Evolutionary conservation across 1,140 invertebrate genomes (phyloP).

Genomic region (Aphelenchoides avenae): DNA sequence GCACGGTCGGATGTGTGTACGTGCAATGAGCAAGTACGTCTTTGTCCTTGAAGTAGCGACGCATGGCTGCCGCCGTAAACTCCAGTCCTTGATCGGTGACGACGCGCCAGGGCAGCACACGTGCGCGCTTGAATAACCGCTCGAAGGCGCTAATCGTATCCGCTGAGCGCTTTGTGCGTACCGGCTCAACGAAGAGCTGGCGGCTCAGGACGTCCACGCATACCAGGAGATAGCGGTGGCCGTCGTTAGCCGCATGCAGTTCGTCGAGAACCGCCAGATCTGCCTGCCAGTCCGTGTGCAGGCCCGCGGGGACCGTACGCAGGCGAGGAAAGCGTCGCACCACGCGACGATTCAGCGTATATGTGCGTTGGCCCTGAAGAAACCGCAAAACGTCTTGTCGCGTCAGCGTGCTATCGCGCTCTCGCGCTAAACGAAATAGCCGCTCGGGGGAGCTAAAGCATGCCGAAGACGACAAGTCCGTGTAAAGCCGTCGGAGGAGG

Average conservation of each 20-base stretch:
- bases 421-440: constrained; percentile 12
- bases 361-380: constrained; percentile 22
- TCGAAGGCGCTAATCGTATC: constrained; percentile 32
- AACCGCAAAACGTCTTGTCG: constrained; percentile 16
- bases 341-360: constrained; percentile 25
- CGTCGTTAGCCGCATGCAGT: constrained; percentile 13
- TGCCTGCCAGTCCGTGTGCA: constrained; percentile 37
- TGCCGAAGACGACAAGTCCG: constrained; percentile 17
- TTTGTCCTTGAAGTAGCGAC: constrained; percentile 17
- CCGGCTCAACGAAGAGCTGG: constrained; percentile 32
- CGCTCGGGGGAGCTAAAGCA: constrained; percentile 10
- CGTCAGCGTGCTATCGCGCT: constrained; percentile 4
- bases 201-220: constrained; percentile 32
- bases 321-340: constrained; percentile 10
- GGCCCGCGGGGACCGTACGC: constrained; percentile 12
- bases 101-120: constrained; percentile 17
- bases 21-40: constrained; percentile 12
- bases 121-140: constrained; percentile 1
- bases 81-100: constrained; percentile 32
- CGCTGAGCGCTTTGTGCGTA: constrained; percentile 12
- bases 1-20: constrained; percentile 26
- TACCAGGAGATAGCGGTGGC: constrained; percentile 25
- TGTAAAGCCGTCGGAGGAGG: too few relatives aligned
- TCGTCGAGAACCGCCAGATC: constrained; percentile 25
- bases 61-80: constrained; percentile 21